Conservation (phyloP, 2,113 vertebrate genomes). For the Electrona antarctica region DNA sequence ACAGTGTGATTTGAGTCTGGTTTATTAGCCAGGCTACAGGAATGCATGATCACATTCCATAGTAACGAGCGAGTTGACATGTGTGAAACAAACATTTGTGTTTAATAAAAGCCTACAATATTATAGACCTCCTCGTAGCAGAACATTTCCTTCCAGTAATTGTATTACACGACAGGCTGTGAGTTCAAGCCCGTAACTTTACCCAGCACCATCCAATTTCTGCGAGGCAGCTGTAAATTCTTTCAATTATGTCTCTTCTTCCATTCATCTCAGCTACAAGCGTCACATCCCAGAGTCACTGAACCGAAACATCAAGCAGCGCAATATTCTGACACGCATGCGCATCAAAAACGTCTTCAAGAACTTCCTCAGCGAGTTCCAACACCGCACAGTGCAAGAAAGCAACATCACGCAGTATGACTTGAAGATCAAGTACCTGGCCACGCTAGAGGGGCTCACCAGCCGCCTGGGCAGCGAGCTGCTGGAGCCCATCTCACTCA, state of each 20-base stretch:
- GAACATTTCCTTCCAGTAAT: too few species aligned
- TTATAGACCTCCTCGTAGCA: too few species aligned
- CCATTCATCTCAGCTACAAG: conserved; percentile 84
- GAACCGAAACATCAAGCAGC: conserved; percentile 91
- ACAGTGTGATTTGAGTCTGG: too few species aligned
- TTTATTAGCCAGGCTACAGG: too few species aligned
- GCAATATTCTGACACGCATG: conserved; percentile 91
- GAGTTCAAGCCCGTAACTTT: too few species aligned
- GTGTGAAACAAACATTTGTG: too few species aligned
- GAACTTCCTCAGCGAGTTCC: conserved; percentile 96
- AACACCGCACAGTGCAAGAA: conserved; percentile 89
- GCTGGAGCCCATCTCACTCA: conserved; percentile 78
- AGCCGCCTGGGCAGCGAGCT: conserved; percentile 87
- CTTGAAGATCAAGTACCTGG: conserved; percentile 95
- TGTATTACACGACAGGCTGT: too few species aligned
- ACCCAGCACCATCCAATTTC: too few species aligned
- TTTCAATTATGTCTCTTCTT: neutral
- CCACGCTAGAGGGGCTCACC: conserved; percentile 93
- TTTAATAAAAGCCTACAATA: too few species aligned
- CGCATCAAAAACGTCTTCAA: conserved; percentile 97
- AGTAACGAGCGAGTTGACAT: too few species aligned
- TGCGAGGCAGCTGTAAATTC: neutral
- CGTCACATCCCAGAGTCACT: conserved; percentile 91
- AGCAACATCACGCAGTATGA: conserved; percentile 90
- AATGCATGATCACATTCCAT: too few species aligned